Conservation (phyloP, 2,113 vertebrate genomes). For the Aegithalos caudatus region DNA sequence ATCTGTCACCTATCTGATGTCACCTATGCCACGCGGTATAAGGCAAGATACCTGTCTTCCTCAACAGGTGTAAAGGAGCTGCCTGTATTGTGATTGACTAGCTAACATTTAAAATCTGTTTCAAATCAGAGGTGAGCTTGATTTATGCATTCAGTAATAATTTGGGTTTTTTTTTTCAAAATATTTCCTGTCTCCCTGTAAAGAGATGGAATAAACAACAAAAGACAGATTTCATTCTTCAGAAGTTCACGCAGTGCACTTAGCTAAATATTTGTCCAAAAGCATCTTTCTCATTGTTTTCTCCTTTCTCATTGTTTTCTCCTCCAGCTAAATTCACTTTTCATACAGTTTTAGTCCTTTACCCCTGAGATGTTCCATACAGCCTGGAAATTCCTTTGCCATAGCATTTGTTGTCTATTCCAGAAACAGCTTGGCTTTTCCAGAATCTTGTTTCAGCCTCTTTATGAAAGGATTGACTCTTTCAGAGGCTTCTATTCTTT, state of each 20-base stretch:
- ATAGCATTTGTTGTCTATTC: background rate
- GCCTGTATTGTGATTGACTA: background rate
- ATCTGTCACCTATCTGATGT: background rate
- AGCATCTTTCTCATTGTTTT: background rate
- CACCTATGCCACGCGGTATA: background rate
- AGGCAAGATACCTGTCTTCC: background rate
- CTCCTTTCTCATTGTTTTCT: background rate
- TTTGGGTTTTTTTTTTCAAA: background rate
- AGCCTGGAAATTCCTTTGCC: background rate
- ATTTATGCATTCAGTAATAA: background rate
- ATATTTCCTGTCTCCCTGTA: background rate
- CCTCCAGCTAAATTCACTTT: background rate
- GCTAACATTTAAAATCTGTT: background rate
- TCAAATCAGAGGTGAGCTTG: background rate
- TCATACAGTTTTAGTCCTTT: background rate
- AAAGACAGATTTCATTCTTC: background rate
- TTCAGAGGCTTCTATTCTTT: background rate
- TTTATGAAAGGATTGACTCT: background rate
- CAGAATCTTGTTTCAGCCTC: background rate
- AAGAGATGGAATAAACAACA: background rate
- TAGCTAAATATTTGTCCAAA: background rate
- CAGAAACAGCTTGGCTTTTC: background rate
- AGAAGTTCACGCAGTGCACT: background rate
- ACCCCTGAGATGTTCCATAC: background rate
- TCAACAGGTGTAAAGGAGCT: background rate